Evolutionary conservation across 2,113 vertebrate genomes (phyloP), one percentile per base, ranked within the genome.

Genomic region (Tetrao urogallus): DNA sequence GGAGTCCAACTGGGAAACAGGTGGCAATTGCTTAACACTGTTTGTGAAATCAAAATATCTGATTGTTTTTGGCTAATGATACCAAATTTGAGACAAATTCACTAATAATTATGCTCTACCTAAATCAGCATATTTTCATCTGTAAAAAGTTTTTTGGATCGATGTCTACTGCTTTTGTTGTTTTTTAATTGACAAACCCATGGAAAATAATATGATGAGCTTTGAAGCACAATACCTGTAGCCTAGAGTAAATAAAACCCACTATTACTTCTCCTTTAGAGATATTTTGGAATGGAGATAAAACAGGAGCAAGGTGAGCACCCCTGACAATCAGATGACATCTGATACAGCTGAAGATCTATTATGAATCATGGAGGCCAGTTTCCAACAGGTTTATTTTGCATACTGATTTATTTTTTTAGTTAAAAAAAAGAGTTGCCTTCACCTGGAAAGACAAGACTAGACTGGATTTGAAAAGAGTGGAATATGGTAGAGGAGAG

Each of bases 1-100:
- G 13, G 36, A 82, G 11, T 50, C 20, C 12, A 48, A 5, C 12
- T 45, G 22, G 8, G 24, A 3, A 60, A 4, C 14, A 67, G 6
- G 1, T 1, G 1, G 6, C 38, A 79, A 47, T 4, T 0, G 22
- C 57, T 85, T n/a, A 42, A 30, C 60, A 80, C 7, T 25, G 11
- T 8, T 60, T 6, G 5, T 61, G 38, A 72, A 93, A 87, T 25
- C 13, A 64, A 61, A 67, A 15, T 32, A 60, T 14, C 5, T 6
- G n/a, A 78, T 67, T 52, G 6, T 25, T 85, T 87, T 47, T 57
- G 14, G 1, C 11, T 52, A 13, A 28, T 42, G 34, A 2, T 76
- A 30, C 2, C 48, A 61, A 80, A 61, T 65, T 66, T 61, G 25
- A 73, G 22, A 34, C 6, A 57, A 52, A 65, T 69, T 64, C 19